Base-by-base conservation (phyloP, 2,888 invertebrate genomes). In the Brassicogethes aeneus region DNA sequence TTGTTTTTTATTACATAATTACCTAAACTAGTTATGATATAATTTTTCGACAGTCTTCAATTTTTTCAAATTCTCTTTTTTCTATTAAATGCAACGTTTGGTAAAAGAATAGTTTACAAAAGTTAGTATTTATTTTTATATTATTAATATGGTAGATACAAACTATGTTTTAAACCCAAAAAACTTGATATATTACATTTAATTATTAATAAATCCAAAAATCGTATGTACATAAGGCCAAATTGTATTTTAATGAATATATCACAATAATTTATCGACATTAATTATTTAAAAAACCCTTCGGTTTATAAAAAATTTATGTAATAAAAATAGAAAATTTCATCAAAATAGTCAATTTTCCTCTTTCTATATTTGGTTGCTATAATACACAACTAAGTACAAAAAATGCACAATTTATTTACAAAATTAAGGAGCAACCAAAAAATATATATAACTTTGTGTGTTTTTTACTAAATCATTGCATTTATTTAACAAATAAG, bases 71-170 rank as follows among this genome's bases (percentile, higher is more conserved):
- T 46, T 45, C 39, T 29, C 33, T n/a, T n/a, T 37, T 5, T 42
- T 50, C 49, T 51, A 53, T 56, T 60, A 60, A 61, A 60, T 60
- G 60, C 58, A 55, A 56, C n/a, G n/a, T n/a, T n/a, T 57, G 61
- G 61, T 64, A 64, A 61, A 64, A 62, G 62, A 64, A 64, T 64
- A 61, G 54, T 59, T 60, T 57, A 56, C 51, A 57, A 57, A 57
- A 55, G 51, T 57, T 57, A 55, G 50, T 55, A 52, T 55, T 46
- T 53, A 52, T 52, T 43, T 52, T 54, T 50, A 47, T 51, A 47
- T 50, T 48, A 42, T 30, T 47, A 54, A 53, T 50, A 48, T 54
- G 56, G 56, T 60, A 59, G 59, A 60, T 61, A 61, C 55, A 61
- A 59, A 57, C 53, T 58, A 56, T 52, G 46, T 50, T 23, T 23